phyloP scores from a whole-genome alignment of 2,113 vertebrate genomes.

The Cololabis saira region DNA sequence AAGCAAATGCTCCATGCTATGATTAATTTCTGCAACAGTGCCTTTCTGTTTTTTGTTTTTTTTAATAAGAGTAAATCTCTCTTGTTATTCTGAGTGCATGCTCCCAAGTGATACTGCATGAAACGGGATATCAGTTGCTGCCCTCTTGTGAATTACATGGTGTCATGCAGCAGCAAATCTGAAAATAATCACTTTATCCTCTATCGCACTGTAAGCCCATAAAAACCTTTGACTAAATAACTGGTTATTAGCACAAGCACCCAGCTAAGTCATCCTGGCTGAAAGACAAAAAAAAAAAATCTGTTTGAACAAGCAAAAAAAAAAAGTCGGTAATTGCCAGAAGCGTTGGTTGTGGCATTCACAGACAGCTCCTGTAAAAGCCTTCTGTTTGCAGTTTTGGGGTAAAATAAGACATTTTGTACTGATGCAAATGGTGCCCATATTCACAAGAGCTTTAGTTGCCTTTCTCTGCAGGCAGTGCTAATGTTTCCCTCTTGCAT shows the following conservation, averaged over 20 bases:
- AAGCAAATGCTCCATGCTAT: neutral
- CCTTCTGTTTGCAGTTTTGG: too few relatives aligned
- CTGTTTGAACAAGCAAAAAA: neutral
- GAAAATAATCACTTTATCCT: slow-evolving; percentile 52
- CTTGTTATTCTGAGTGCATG: neutral
- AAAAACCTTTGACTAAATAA: slow-evolving; percentile 53
- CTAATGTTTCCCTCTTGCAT: too few relatives aligned
- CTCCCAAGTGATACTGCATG: slow-evolving; percentile 15
- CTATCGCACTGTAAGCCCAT: slow-evolving; percentile 23
- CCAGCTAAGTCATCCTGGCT: slow-evolving; percentile 39
- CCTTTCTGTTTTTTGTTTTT: too few relatives aligned
- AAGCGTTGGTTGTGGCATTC: too few relatives aligned
- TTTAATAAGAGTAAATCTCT: neutral
- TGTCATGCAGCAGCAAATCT: slow-evolving; percentile 40
- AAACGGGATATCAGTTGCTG: slow-evolving; percentile 56
- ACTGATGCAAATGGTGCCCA: too few relatives aligned
- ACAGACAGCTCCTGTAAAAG: too few relatives aligned
- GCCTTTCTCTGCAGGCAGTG: too few relatives aligned
- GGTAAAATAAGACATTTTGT: too few relatives aligned
- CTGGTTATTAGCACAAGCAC: slow-evolving; percentile 38
- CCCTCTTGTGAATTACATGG: slow-evolving; percentile 68
- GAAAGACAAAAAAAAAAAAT: neutral
- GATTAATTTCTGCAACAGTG: neutral
- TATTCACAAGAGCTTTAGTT: too few relatives aligned
- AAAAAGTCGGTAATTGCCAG: too few relatives aligned